These are phyloP conservation scores for Neuroscelio doddi DNA, from an alignment of 2,888 invertebrate genomes.

Conservation along the genomic window DNA sequence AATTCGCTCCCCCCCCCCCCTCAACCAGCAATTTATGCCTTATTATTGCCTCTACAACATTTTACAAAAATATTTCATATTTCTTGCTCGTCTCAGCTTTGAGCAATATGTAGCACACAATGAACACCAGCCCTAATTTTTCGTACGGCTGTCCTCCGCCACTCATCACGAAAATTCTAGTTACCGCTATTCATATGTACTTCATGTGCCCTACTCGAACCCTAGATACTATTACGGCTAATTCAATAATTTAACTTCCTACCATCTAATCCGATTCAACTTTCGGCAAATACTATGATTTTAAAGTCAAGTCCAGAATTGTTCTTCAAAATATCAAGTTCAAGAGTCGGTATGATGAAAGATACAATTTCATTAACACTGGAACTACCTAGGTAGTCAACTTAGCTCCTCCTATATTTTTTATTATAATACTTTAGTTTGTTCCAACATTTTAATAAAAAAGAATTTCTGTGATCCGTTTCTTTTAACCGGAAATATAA, in stretches of 20 bases:
- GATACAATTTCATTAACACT: too few species aligned
- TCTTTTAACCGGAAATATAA: neutral
- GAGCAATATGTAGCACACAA: constrained; percentile 42
- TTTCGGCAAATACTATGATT: constrained; percentile 30
- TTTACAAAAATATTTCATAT: constrained; percentile 59
- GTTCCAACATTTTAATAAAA: too few species aligned
- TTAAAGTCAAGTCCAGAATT: constrained; percentile 28
- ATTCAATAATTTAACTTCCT: constrained; percentile 14
- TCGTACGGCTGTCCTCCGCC: constrained; percentile 2
- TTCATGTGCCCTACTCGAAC: neutral
- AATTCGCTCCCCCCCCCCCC: constrained; percentile 43
- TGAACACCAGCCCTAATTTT: constrained; percentile 14
- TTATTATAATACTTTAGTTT: too few species aligned
- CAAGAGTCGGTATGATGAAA: too few species aligned
- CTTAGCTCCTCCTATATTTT: too few species aligned
- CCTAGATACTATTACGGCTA: neutral
- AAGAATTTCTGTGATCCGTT: too few species aligned
- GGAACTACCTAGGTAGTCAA: too few species aligned
- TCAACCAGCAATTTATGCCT: constrained; percentile 46
- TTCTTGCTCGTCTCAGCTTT: constrained; percentile 39
- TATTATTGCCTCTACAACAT: constrained; percentile 36
- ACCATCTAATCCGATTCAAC: constrained; percentile 5
- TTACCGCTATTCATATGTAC: neutral
- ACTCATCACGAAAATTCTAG: constrained; percentile 1
- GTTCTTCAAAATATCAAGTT: neutral